Conservation (phyloP, 2,113 vertebrate genomes). For the Sphaerodactylus townsendi region DNA sequence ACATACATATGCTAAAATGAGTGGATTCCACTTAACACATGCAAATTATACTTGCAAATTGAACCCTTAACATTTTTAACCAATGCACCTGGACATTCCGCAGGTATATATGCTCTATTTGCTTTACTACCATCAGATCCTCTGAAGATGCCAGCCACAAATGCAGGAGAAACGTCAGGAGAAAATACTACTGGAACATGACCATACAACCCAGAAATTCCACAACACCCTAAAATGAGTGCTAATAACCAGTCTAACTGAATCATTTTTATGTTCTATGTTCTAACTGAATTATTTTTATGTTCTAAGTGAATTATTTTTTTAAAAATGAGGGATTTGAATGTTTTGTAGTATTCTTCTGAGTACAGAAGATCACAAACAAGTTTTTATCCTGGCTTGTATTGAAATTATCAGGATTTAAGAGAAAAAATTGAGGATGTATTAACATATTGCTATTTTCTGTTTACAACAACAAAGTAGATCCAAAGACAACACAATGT, state of each 20-base stretch:
- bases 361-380: conserved; percentile 22
- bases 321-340: neutral
- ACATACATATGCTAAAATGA: no score
- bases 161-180: no score
- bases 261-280: conserved; percentile 1
- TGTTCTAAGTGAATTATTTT: conserved; percentile 1
- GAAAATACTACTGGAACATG: no score
- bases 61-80: no score
- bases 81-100: no score
- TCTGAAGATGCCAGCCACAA: no score
- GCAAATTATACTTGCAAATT: no score
- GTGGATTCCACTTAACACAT: no score
- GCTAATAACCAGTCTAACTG: conserved; percentile 18
- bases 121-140: no score
- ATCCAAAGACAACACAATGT: conserved; percentile 41
- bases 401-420: conserved; percentile 2
- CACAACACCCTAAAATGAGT: no score
- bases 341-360: neutral
- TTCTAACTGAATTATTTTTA: neutral
- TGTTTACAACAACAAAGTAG: conserved; percentile 23
- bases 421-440: conserved; percentile 8
- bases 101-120: no score
- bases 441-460: neutral
- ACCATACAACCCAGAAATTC: no score
- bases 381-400: neutral